phyloP scores from a whole-genome alignment of 2,113 vertebrate species.

The Erythrocercus mccallii region DNA sequence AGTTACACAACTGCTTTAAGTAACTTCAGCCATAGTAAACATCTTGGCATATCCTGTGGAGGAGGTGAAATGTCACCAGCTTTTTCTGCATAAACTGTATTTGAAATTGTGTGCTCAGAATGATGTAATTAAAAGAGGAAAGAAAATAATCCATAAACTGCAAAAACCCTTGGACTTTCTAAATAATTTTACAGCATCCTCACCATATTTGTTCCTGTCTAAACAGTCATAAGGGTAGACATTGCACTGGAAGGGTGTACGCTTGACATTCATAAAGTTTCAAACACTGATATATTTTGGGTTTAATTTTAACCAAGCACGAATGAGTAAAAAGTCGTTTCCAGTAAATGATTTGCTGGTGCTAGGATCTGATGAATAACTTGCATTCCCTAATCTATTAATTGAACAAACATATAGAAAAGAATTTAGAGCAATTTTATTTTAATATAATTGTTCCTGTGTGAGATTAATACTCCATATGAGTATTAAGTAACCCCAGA shows the following conservation, averaged over 20 bases:
- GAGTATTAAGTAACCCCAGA: background rate
- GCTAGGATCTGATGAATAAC: background rate
- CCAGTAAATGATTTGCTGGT: background rate
- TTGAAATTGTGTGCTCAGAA: background rate
- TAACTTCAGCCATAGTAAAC: background rate
- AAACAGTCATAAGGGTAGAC: background rate
- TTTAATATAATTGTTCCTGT: background rate
- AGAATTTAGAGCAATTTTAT: background rate
- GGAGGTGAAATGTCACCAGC: background rate
- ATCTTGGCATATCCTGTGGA: background rate
- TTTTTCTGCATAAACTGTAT: background rate
- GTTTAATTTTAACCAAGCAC: background rate
- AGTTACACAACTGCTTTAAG: background rate
- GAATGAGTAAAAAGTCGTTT: background rate
- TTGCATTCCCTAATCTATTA: background rate
- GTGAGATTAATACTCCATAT: background rate
- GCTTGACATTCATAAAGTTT: background rate
- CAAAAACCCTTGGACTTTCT: background rate
- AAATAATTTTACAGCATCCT: background rate
- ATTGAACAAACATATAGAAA: background rate
- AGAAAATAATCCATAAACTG: background rate
- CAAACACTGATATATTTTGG: background rate
- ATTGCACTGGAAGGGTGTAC: background rate
- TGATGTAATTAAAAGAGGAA: background rate
- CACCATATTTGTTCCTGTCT: background rate